phyloP scores from a whole-genome alignment of 2,888 invertebrate species.

The Eupithecia pulchellata region DNA sequence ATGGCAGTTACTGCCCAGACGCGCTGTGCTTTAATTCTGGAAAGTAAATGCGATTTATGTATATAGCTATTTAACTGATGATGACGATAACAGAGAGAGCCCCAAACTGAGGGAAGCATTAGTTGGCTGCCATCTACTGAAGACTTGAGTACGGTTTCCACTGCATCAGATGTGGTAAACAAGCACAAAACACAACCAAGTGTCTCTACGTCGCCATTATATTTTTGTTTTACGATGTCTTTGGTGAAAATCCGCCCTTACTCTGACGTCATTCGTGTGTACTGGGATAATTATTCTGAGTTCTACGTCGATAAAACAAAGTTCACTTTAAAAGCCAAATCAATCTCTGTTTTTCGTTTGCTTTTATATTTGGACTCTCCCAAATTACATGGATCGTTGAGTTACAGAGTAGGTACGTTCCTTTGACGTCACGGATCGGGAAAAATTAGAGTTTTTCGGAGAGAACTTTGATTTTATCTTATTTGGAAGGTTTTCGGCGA shows the following conservation, averaged over 20 bases:
- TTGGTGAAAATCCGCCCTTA: neutral
- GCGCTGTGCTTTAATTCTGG: too few species aligned
- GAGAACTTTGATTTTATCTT: slow-evolving; percentile 21
- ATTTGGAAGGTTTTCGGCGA: slow-evolving; percentile 11
- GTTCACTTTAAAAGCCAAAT: slow-evolving; percentile 2
- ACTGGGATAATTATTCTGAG: neutral
- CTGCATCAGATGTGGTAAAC: neutral
- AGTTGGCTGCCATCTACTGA: neutral
- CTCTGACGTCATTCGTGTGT: neutral
- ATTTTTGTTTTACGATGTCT: neutral
- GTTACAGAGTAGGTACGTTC: slow-evolving; percentile 19
- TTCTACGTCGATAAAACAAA: neutral
- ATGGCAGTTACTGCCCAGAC: too few species aligned
- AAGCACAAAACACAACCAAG: neutral
- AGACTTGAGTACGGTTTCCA: neutral
- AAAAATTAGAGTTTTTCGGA: slow-evolving; percentile 17
- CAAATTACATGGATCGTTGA: slow-evolving; percentile 27
- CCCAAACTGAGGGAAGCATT: neutral
- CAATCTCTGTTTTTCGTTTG: slow-evolving; percentile 2
- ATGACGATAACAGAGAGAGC: too few species aligned
- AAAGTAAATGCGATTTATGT: too few species aligned
- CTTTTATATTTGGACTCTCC: slow-evolving; percentile 20
- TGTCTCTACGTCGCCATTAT: neutral
- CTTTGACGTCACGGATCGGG: slow-evolving; percentile 26
- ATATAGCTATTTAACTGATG: too few species aligned